A percentile compares a stretch with the other conserved stretches of the same genome.
Evolutionary conservation across 2,113 vertebrate genomes (phyloP).

Genomic region (Oreocharis arfaki): DNA sequence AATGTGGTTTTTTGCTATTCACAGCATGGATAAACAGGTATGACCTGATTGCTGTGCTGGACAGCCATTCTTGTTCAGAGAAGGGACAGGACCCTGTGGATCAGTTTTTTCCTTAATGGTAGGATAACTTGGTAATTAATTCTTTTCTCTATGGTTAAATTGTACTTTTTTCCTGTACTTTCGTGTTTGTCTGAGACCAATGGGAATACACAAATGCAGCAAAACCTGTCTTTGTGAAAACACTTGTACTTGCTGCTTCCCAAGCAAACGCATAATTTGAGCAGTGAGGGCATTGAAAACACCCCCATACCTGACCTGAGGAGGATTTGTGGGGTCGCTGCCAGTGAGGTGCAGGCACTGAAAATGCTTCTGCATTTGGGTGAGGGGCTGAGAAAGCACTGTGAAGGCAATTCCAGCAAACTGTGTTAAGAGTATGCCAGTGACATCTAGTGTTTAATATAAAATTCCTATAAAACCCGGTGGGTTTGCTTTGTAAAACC

Average conservation of each 20-base stretch:
- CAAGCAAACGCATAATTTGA: background rate
- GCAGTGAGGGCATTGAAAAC: background rate
- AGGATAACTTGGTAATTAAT: background rate
- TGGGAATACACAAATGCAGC: background rate
- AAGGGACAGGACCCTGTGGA: background rate
- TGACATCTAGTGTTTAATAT: conserved; percentile 69
- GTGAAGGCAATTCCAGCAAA: background rate
- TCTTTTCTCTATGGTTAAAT: background rate
- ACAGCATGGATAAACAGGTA: background rate
- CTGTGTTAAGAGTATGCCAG: conserved; percentile 52
- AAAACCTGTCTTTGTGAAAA: rapidly evolving
- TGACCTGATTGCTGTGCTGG: background rate
- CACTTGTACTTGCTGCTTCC: background rate
- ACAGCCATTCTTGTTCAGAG: background rate
- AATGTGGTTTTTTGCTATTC: background rate
- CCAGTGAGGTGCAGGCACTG: background rate
- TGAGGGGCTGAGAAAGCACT: background rate
- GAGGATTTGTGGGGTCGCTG: background rate
- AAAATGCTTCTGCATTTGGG: background rate
- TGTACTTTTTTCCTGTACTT: background rate
- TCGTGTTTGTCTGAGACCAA: background rate
- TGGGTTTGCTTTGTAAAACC: background rate
- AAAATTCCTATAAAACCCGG: background rate
- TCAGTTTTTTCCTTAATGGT: background rate
- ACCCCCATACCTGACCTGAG: background rate